Evolutionary conservation across 2,888 invertebrate genomes (phyloP).

Genomic region (Phyllotreta striolata): DNA sequence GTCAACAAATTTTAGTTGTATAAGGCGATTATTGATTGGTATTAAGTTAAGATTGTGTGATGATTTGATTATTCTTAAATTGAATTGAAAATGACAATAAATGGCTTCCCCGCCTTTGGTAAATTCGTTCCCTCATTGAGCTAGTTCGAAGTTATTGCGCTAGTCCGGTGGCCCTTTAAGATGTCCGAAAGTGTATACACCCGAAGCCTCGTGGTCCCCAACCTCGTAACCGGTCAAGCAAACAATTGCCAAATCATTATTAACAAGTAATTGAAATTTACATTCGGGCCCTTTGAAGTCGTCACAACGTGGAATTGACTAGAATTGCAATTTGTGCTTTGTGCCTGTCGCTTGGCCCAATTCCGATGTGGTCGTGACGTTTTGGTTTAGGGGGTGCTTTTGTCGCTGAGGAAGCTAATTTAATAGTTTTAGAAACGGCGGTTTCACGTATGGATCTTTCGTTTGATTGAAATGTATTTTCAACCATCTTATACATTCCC

Average conservation of each 20-base stretch:
- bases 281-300: conserved; percentile 50
- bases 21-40: too few relatives aligned
- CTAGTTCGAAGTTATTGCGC: conserved; percentile 21
- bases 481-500: too few relatives aligned
- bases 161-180: conserved; percentile 23
- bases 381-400: conserved; percentile 32
- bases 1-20: too few relatives aligned
- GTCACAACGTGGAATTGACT: conserved; percentile 44
- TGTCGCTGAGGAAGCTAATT: conserved; percentile 27
- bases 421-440: conserved; percentile 11
- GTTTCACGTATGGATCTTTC: too few relatives aligned
- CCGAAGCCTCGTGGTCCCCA: conserved; percentile 30
- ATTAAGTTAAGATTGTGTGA: too few relatives aligned
- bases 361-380: conserved; percentile 40
- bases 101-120: too few relatives aligned
- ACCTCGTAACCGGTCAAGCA: conserved; percentile 49
- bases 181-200: conserved; percentile 12
- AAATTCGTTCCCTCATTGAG: too few relatives aligned
- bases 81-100: too few relatives aligned
- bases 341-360: conserved; percentile 30
- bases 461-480: too few relatives aligned
- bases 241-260: conserved; percentile 54
- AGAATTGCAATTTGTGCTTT: conserved; percentile 48
- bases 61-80: too few relatives aligned
- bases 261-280: conserved; percentile 54